Evolutionary conservation across 2,113 vertebrate species (phyloP).

Genomic region (Maylandia zebra): DNA sequence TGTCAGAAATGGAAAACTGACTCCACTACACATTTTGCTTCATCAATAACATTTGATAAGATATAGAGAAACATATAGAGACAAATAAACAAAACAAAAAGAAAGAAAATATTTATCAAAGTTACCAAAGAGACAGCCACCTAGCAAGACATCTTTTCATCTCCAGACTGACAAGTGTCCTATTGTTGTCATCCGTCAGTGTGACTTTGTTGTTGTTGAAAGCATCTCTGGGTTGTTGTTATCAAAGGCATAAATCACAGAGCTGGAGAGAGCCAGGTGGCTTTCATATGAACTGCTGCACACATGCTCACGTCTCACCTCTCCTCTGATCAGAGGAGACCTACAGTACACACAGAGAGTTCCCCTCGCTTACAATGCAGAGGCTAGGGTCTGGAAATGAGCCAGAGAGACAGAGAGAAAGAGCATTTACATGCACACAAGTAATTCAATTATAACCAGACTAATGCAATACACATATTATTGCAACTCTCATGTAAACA

Average conservation of each 20-base stretch:
- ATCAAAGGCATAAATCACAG: conserved; percentile 71
- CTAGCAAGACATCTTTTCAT: conserved; percentile 67
- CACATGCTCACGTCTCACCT: conserved; percentile 57
- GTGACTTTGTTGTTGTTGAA: conserved; percentile 67
- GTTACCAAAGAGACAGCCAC: conserved; percentile 38
- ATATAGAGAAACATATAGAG: conserved; percentile 25
- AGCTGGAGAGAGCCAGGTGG: conserved; percentile 62
- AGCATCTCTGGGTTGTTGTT: conserved; percentile 57
- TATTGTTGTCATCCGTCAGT: conserved; percentile 65
- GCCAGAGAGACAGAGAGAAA: conserved; percentile 23
- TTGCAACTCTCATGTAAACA: conserved; percentile 65
- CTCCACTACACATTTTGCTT: conserved; percentile 50
- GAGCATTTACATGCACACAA: conserved; percentile 52
- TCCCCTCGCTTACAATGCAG: conserved; percentile 20
- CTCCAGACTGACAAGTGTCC: conserved; percentile 70
- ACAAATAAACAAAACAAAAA: conserved; percentile 43
- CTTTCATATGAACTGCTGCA: conserved; percentile 63
- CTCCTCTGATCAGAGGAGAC: conserved; percentile 52
- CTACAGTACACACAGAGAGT: conserved; percentile 37
- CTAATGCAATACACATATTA: conserved; percentile 65
- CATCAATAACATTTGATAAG: conserved; percentile 55
- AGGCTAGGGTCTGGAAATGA: conserved; percentile 32
- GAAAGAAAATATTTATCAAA: conserved; percentile 35
- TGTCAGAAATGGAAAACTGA: conserved; percentile 45
- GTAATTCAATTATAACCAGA: conserved; percentile 63